Evolutionary conservation across 35 echinoderm and acorn worm species (phyloP), one percentile per base, ranked within the genome.

Genomic region (Ptychodera flava): DNA sequence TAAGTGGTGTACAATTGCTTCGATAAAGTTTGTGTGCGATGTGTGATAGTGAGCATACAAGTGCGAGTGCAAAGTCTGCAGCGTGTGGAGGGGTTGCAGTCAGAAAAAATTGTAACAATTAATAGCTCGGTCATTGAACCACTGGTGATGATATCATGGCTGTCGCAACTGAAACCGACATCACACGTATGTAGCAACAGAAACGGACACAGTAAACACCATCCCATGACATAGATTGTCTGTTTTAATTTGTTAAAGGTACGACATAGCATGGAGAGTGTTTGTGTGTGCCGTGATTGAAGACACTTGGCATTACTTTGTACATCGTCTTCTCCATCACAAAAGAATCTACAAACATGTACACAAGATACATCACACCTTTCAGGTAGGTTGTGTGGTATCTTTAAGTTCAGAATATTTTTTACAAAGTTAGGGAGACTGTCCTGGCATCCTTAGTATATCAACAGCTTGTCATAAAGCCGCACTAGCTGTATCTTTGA

Each of bases 291-390:
- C 93, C 16, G 86, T 98, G 15, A 84, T 98, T 0, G 95, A 98
- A 29, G 95, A 98, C 64, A 90, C 92, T 2, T 98, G 95, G 92
- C 95, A 98, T 53, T 98, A 98, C 77, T 98, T 98, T 78, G 33
- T 92, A 16, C 95, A 98, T 37, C 78, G 95, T 14, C 75, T 85
- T 36, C 90, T 98, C 1, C 95, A 98, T 76, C 84, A 92, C 64
- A 98, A 90, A 80, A 92, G 88, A 27, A 82, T 98, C 30, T 98
- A 98, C 82, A 98, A 98, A 38, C 84, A 97, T 77, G 89, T 93
- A 29, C 95, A 98, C 81, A 98, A 98, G 77, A 76, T 98, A 31
- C 95, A 98, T 82, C 95, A 98, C 77, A 94, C 76, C 36, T 98
- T 94, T 78, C 92, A 98, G 90, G 95, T 98, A 78, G 86, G 89